These are phyloP conservation scores for Drosophila kanekoi DNA, from an alignment of 2,888 invertebrate species.

Conservation along the genomic window DNA sequence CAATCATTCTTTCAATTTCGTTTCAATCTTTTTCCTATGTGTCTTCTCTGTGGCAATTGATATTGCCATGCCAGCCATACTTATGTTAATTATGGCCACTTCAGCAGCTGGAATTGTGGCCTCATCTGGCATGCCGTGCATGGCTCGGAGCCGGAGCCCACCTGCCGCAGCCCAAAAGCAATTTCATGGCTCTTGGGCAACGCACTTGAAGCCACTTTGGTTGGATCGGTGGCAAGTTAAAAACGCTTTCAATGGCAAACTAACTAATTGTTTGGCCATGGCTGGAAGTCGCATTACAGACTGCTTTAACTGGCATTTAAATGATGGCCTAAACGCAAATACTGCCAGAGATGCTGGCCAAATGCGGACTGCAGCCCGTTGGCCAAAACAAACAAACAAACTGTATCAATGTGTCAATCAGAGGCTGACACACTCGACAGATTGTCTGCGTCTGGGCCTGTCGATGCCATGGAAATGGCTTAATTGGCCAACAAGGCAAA, in stretches of 20 bases:
- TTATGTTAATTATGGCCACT: constrained; percentile 45
- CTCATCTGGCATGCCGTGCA: neutral
- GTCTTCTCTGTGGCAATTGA: constrained; percentile 11
- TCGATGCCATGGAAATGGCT: constrained; percentile 50
- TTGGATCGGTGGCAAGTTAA: constrained; percentile 20
- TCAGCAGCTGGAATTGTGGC: constrained; percentile 2
- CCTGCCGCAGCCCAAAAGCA: constrained; percentile 4
- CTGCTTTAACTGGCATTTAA: constrained; percentile 54
- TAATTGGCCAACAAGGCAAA: constrained; percentile 61
- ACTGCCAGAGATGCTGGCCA: constrained; percentile 17
- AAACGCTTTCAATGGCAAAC: constrained; percentile 48
- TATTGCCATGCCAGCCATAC: constrained; percentile 9
- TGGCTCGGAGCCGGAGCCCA: neutral
- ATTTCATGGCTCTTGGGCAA: constrained; percentile 48
- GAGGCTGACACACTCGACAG: constrained; percentile 50
- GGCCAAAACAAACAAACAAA: constrained; percentile 39
- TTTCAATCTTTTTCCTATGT: neutral
- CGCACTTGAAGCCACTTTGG: constrained; percentile 40
- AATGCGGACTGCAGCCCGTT: constrained; percentile 33
- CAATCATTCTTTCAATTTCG: constrained; percentile 11
- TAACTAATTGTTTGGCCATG: constrained; percentile 54
- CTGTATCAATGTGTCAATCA: constrained; percentile 78
- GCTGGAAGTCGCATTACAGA: constrained; percentile 10
- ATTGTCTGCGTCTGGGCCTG: constrained; percentile 39
- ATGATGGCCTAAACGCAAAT: constrained; percentile 65